These are phyloP conservation scores for Brachionus paranguensis DNA, from an alignment of 1,140 invertebrate species.

Conservation along the genomic window DNA sequence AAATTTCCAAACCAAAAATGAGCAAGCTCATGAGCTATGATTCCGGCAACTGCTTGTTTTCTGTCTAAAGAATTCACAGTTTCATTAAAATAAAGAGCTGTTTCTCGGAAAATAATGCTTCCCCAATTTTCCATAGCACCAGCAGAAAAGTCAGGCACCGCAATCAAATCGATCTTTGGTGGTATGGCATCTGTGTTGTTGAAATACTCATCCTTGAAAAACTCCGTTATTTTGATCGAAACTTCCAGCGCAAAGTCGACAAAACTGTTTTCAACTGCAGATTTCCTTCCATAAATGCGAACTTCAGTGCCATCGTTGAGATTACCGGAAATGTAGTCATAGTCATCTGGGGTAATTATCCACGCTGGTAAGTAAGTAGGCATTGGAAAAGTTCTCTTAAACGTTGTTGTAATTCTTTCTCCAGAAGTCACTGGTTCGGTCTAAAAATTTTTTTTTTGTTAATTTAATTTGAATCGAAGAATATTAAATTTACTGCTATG, in stretches of 20 bases:
- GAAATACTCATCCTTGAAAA: conserved; percentile 23
- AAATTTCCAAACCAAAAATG: conserved; percentile 43
- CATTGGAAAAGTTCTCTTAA: conserved; percentile 4
- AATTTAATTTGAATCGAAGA: not conserved
- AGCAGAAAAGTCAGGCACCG: not conserved
- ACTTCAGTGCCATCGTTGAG: not conserved
- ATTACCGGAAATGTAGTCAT: not conserved
- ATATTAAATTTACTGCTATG: not conserved
- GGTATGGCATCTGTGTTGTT: not conserved
- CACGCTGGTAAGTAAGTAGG: conserved; percentile 5
- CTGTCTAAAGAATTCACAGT: not conserved
- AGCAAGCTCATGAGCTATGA: conserved; percentile 37
- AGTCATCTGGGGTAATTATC: conserved; percentile 23
- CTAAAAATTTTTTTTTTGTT: not conserved
- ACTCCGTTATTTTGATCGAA: not conserved
- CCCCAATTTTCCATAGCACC: conserved; percentile 79
- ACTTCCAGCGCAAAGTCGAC: conserved; percentile 14
- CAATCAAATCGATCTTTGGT: conserved; percentile 28
- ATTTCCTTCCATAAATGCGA: conserved; percentile 20
- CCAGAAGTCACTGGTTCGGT: not conserved
- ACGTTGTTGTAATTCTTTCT: not conserved
- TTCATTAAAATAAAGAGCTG: conserved; percentile 23
- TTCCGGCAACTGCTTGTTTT: conserved; percentile 18
- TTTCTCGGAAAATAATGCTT: conserved; percentile 53
- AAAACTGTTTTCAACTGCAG: conserved; percentile 10